Evolutionary conservation across 2,888 invertebrate species (phyloP), one percentile per base, ranked within the genome.

Genomic region (Noctuana brunneofusca): DNA sequence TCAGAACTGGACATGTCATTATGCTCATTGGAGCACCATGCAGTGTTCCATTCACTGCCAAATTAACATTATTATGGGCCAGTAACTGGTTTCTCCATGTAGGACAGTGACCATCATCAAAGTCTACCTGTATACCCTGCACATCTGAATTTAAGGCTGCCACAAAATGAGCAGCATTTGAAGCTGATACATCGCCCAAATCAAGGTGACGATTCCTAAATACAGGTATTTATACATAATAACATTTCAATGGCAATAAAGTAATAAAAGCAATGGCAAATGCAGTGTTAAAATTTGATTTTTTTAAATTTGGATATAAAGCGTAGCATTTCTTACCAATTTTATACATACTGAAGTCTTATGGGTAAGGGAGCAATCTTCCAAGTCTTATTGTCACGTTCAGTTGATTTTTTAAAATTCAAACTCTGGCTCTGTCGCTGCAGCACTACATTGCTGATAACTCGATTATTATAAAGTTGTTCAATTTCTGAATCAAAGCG

Each of bases 91-190:
- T 95, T 64, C 80, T 84, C 95, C 95, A 95, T 0, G 94, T 94
- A 0, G 95, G 95, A 66, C 95, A 95, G 75, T 95, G 95, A 0
- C 95, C 95, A 84, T 95, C 95, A 68, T 95, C 95, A 82, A 94
- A 94, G 75, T 95, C 95, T 3, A 93, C 93, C 77, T 94, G 94
- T 22, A 94, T 87, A 4, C 94, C 94, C 76, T 93, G 93, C 0
- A 93, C 93, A 66, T 93, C 87, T 43, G 92, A 81, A 64, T 87
- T 89, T 0, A 94, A 79, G 0, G 94, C 92, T 8, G 87, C 83
- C 0, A 87, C 81, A 72, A 94, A 93, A 73, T 93, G 93, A 12
- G 87, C 84, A 0, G 89, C 84, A 74, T 94, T 92, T 22, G 93
- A 87, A n/a, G 94, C 93, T 24, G 93, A 93, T 0, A 94, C 94